These are phyloP conservation scores for Heliangelus exortis DNA, from an alignment of 2,797 vertebrate species.

Conservation along the genomic window DNA sequence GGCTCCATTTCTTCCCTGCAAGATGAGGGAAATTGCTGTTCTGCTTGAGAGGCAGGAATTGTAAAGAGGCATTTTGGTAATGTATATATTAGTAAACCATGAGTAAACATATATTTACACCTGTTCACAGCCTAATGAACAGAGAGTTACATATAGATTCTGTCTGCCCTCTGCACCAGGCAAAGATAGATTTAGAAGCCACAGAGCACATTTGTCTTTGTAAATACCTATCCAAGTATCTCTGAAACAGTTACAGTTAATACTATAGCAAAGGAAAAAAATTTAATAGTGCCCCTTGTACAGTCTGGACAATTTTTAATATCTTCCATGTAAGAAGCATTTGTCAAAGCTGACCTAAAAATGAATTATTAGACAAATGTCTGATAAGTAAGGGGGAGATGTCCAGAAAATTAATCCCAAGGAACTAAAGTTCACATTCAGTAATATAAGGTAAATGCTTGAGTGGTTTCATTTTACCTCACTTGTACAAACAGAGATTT, in stretches of 20 bases:
- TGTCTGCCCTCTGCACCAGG: background rate
- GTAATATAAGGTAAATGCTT: slow-evolving; percentile 20
- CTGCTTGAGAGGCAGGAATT: background rate
- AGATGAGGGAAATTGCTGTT: background rate
- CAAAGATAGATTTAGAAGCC: background rate
- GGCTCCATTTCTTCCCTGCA: background rate
- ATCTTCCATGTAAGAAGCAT: background rate
- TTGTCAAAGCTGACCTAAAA: slow-evolving; percentile 19
- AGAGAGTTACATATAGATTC: background rate
- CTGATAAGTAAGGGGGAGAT: background rate
- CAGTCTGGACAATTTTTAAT: background rate
- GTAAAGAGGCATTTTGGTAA: background rate
- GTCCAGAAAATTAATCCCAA: background rate
- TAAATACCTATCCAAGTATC: background rate
- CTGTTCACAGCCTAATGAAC: background rate
- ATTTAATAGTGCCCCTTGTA: background rate
- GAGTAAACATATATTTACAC: background rate
- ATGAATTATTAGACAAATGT: background rate
- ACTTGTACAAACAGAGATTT: slow-evolving; percentile 41
- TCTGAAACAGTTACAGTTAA: background rate
- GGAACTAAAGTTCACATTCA: background rate
- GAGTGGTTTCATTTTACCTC: slow-evolving; percentile 52
- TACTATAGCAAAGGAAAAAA: background rate
- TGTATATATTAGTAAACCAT: background rate
- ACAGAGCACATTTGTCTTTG: background rate